Evolutionary conservation across 2,888 invertebrate species (phyloP), one percentile per base, ranked within the genome.

Genomic region (Pyrochroa serraticornis): DNA sequence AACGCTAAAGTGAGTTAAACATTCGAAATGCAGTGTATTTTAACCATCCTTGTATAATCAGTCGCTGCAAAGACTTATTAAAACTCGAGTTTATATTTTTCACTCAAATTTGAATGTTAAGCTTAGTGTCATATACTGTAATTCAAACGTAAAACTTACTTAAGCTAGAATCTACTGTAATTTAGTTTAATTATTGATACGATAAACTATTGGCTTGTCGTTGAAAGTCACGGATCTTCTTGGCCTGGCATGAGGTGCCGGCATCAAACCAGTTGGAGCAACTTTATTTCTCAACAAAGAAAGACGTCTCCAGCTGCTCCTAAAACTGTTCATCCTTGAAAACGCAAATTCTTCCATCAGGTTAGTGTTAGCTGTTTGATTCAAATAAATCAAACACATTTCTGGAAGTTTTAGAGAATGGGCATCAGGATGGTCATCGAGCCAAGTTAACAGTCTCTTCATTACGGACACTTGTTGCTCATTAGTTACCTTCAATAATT

Each of bases 401-500:
- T 75, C 75, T 1, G 76, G 76, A 14, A 77, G 71, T 60, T 71
- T 70, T 30, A 62, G 45, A 31, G 66, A 66, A 46, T 69, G 67
- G 12, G 62, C 62, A 14, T 67, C 62, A 1, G 74, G 74, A 56
- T 75, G 66, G 31, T 66, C 63, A 10, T 74, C 71, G 30, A 75
- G 54, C 69, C 71, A 75, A 10, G 61, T 68, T 10, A 75, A 55
- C 30, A 77, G 64, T 55, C 72, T 71, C 42, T 71, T 71, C 54
- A 76, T 66, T 9, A 74, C 71, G 47, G 70, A 65, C 6, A 73
- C 68, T 63, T 71, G 69, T 57, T 76, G 71, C 5, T 74, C 71
- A 31, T 68, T 58, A 31, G 69, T 70, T 33, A 77, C 63, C 77
- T 76, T 45, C 34, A 69, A 89, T 9, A 88, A 71, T 42, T 42